These are phyloP conservation scores for Vollenhovia emeryi DNA, from an alignment of 1,140 invertebrate species.

Conservation along the genomic window DNA sequence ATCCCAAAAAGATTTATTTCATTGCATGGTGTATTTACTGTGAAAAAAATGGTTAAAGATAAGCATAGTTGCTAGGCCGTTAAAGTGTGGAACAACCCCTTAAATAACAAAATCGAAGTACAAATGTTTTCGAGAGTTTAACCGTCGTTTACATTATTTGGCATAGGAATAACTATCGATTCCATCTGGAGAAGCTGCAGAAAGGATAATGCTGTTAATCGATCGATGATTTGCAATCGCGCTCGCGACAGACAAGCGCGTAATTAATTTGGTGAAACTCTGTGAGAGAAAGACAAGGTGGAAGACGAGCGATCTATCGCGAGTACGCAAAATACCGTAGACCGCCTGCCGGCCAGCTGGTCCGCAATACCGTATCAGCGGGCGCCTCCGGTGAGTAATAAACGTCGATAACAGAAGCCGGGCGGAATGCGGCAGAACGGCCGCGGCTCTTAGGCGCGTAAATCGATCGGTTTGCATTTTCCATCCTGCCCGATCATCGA, in stretches of 20 bases:
- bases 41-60: too few species aligned
- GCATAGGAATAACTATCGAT: background rate
- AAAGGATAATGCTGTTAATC: background rate
- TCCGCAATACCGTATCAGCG: slow-evolving; percentile 35
- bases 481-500: slow-evolving; percentile 57
- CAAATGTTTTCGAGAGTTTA: background rate
- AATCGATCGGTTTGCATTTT: slow-evolving; percentile 66
- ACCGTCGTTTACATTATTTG: slow-evolving; percentile 3
- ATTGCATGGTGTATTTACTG: too few species aligned
- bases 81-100: too few species aligned
- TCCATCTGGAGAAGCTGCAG: background rate
- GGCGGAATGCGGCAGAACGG: slow-evolving; percentile 54
- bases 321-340: slow-evolving; percentile 24
- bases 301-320: slow-evolving; percentile 6
- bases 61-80: too few species aligned
- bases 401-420: slow-evolving; percentile 61
- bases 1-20: too few species aligned
- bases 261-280: slow-evolving; percentile 28
- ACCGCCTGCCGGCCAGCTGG: background rate
- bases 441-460: slow-evolving; percentile 57
- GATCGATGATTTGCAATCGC: slow-evolving; percentile 20
- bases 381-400: slow-evolving; percentile 54
- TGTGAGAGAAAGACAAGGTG: background rate
- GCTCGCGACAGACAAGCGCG: slow-evolving; percentile 21
- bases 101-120: background rate